Evolutionary conservation across 2,888 invertebrate species (phyloP).

Genomic region (Euzophera pinguis): DNA sequence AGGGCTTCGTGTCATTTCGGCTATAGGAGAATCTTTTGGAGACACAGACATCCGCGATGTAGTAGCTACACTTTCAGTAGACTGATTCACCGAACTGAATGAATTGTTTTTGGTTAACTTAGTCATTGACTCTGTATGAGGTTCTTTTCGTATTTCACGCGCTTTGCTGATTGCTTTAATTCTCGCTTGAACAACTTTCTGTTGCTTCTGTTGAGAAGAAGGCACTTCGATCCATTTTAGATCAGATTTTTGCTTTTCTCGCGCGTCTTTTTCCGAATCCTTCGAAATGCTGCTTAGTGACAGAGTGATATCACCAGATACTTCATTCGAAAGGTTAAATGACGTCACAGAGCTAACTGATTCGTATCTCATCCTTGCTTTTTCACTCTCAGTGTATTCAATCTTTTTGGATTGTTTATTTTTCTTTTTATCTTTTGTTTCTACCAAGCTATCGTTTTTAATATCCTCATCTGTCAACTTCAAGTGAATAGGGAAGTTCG

Average conservation of each 20-base stretch:
- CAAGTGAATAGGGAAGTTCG: constrained; percentile 63
- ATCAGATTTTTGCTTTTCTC: constrained; percentile 48
- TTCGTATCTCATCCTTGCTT: constrained; percentile 61
- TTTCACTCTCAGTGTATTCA: constrained; percentile 69
- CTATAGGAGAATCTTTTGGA: constrained; percentile 48
- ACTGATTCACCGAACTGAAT: constrained; percentile 32
- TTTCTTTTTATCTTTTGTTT: constrained; percentile 63
- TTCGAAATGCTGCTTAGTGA: constrained; percentile 57
- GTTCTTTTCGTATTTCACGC: constrained; percentile 61
- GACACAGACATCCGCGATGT: constrained; percentile 56
- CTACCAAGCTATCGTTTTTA: constrained; percentile 60
- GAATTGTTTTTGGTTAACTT: constrained; percentile 58
- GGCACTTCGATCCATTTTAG: constrained; percentile 74
- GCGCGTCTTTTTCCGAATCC: constrained; percentile 42
- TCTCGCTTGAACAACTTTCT: constrained; percentile 70
- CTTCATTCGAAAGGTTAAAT: constrained; percentile 59
- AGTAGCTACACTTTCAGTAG: constrained; percentile 34
- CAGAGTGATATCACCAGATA: constrained; percentile 59
- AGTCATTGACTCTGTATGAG: constrained; percentile 54
- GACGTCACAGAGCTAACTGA: constrained; percentile 65
- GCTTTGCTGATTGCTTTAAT: constrained; percentile 63
- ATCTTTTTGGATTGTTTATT: constrained; percentile 56
- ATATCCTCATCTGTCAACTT: constrained; percentile 73
- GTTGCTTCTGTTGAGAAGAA: constrained; percentile 63
- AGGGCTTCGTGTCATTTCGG: constrained; percentile 45